Conservation (phyloP, 2,113 vertebrate species). For the Centropus unirufus region DNA sequence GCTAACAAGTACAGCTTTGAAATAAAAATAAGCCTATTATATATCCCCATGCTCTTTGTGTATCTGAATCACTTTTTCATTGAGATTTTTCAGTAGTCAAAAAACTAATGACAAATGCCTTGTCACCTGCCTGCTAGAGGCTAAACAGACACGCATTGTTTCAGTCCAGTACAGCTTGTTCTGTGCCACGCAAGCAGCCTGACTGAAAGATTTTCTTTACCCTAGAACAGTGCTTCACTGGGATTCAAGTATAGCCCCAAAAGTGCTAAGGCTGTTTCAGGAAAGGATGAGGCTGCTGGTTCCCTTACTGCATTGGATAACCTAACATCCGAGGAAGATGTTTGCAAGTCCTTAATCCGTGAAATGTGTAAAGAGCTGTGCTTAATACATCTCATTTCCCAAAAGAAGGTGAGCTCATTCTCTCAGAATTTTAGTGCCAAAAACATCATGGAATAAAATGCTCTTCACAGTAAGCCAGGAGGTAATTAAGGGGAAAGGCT, state of each 20-base stretch:
- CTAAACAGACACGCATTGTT: neutral
- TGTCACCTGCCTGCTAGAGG: neutral
- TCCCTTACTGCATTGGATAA: neutral
- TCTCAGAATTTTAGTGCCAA: neutral
- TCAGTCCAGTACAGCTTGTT: neutral
- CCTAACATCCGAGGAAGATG: neutral
- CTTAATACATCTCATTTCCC: neutral
- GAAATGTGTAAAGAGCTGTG: conserved; percentile 1
- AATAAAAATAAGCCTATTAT: neutral
- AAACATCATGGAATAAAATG: conserved; percentile 25
- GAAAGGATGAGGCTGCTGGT: conserved; percentile 41
- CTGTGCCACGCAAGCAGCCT: neutral
- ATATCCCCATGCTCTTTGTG: neutral
- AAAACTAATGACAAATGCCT: neutral
- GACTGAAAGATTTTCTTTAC: neutral
- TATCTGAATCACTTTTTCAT: conserved; percentile 10
- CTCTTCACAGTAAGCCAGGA: neutral
- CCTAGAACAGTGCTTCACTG: neutral
- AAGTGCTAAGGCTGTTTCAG: conserved; percentile 4
- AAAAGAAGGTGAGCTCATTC: neutral
- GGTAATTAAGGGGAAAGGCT: neutral
- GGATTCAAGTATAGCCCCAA: conserved; percentile 38
- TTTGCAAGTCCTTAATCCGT: neutral
- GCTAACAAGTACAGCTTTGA: neutral
- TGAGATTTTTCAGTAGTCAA: neutral